These are phyloP conservation scores for Aporrectodea caliginosa DNA, from an alignment of 1,140 invertebrate species.

Conservation along the genomic window DNA sequence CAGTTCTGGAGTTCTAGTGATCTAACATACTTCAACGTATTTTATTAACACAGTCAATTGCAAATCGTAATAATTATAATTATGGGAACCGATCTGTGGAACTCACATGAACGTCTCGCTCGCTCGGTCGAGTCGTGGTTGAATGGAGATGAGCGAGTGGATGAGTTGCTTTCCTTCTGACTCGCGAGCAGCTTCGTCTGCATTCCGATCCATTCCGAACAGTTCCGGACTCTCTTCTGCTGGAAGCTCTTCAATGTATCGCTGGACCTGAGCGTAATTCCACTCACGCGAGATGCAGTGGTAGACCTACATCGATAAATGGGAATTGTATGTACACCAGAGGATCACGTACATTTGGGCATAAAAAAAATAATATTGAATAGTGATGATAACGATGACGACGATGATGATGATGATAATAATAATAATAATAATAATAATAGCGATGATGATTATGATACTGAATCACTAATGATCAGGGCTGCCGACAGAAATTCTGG, in stretches of 20 bases:
- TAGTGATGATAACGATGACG: too few relatives aligned
- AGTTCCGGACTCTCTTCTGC: conserved; percentile 76
- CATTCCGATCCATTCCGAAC: conserved; percentile 86
- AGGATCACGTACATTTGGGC: not conserved
- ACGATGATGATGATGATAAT: too few relatives aligned
- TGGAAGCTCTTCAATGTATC: conserved; percentile 70
- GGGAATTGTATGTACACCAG: too few relatives aligned
- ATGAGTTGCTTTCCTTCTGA: conserved; percentile 46
- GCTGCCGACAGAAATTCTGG: too few relatives aligned
- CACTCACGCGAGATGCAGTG: conserved; percentile 55
- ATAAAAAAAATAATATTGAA: too few relatives aligned
- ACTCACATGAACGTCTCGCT: too few relatives aligned
- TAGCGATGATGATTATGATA: too few relatives aligned
- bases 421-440: too few relatives aligned
- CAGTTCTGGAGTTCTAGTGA: too few relatives aligned
- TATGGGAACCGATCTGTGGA: too few relatives aligned
- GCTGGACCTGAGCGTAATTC: conserved; percentile 47
- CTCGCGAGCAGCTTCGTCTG: conserved; percentile 74
- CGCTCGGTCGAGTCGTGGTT: conserved; percentile 49
- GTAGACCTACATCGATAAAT: conserved; percentile 47
- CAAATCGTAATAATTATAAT: conserved; percentile 84
- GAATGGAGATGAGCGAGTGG: conserved; percentile 49
- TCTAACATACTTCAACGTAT: too few relatives aligned
- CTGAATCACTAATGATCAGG: too few relatives aligned
- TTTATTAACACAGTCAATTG: conserved; percentile 71